Conservation (phyloP, 1,140 invertebrate species). For the Halictus rubicundus region DNA sequence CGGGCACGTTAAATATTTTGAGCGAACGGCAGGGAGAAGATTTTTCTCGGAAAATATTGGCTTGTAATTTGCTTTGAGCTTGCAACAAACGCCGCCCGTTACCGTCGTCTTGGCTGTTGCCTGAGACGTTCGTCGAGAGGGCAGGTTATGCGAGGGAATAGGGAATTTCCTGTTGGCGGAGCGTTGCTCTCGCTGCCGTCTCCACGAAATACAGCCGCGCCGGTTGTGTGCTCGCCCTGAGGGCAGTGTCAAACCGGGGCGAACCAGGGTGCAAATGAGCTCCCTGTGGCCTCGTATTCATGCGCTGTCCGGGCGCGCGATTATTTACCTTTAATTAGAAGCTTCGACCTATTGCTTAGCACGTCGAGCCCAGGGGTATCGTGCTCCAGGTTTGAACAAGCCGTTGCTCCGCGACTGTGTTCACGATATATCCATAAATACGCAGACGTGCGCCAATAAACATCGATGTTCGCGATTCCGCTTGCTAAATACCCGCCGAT, state of each 20-base stretch:
- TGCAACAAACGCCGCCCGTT: neutral
- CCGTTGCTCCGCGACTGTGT: neutral
- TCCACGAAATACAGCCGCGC: conserved; percentile 37
- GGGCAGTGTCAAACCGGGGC: conserved; percentile 28
- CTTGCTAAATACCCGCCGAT: too few relatives aligned
- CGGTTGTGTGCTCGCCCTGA: conserved; percentile 34
- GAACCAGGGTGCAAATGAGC: conserved; percentile 42
- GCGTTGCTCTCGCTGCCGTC: conserved; percentile 16
- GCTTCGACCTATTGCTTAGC: conserved; percentile 63
- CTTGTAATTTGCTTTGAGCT: neutral
- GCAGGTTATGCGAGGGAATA: conserved; percentile 2
- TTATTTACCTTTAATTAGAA: conserved; percentile 73
- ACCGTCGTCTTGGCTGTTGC: neutral
- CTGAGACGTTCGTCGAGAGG: neutral
- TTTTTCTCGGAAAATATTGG: conserved; percentile 3
- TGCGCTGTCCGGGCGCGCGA: conserved; percentile 46
- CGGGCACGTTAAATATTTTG: neutral
- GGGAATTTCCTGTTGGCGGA: conserved; percentile 39
- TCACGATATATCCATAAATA: conserved; percentile 37
- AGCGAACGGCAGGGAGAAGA: neutral
- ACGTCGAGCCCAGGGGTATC: conserved; percentile 47
- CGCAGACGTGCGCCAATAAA: conserved; percentile 22
- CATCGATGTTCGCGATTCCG: neutral
- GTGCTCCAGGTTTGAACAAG: conserved; percentile 27
- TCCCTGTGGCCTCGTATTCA: conserved; percentile 51